phyloP scores from a whole-genome alignment of 1,140 invertebrate genomes.

The Diachasma alloeum region DNA sequence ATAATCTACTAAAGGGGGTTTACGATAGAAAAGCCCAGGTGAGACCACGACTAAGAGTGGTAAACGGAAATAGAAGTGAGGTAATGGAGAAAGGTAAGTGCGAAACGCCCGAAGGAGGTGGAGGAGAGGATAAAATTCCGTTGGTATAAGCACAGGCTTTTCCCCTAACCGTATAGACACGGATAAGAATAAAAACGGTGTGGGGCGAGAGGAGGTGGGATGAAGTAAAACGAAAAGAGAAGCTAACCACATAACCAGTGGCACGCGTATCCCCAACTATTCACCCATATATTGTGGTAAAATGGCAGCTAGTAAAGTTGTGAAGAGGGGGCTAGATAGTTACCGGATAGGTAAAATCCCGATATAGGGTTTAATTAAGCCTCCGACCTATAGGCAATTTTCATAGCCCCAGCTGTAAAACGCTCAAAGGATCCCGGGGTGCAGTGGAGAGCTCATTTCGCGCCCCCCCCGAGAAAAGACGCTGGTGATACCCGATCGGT shows the following conservation, averaged over 20 bases:
- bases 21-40: conserved; percentile 30
- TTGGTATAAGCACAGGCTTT: conserved; percentile 5
- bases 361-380: background rate
- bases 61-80: conserved; percentile 27
- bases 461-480: background rate
- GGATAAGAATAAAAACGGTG: background rate
- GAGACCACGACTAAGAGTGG: conserved; percentile 21
- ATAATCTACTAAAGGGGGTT: conserved; percentile 14
- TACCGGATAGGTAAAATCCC: background rate
- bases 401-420: background rate
- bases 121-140: background rate
- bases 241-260: background rate
- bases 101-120: conserved; percentile 8
- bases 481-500: background rate
- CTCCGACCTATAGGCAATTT: background rate
- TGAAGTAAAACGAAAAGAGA: background rate
- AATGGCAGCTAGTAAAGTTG: background rate
- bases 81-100: conserved; percentile 32
- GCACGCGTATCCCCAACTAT: background rate
- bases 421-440: background rate
- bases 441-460: background rate
- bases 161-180: conserved; percentile 3
- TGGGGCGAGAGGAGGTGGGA: background rate
- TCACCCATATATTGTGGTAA: background rate
- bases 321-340: background rate